Evolutionary conservation across 2,797 vertebrate genomes (phyloP), one percentile per base, ranked within the genome.

Genomic region (Coccyzus lansbergi): DNA sequence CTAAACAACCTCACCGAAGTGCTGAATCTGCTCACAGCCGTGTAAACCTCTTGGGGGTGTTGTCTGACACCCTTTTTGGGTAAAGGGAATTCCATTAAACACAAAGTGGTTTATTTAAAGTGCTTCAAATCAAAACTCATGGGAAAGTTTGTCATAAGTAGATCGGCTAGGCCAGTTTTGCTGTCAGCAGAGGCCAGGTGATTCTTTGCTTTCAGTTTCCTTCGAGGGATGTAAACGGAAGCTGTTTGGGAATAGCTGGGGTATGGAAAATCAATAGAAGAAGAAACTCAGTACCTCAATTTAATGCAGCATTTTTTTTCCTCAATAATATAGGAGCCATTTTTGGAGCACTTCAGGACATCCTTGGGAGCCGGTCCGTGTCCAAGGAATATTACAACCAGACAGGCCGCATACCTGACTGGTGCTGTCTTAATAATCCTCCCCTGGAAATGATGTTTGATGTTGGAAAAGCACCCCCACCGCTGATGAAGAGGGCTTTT

Each of bases 331-430:
- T 81, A 99, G 99, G 99, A 38, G 99, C 99, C 48, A 98, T 99
- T 97, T 99, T 99, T 82, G 99, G 99, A 92, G 98, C 99, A 4
- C 97, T 99, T 62, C 99, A 99, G 97, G 99, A 99, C 97, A 99
- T 99, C 70, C 97, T 99, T 63, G 99, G 99, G 38, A 99, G 99
- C 96, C 97, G 99, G 12, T 99, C 99, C 1, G 98, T 99, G 88
- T 99, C 99, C n/a, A 98, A 99, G 74, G 99, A 99, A 26, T 99
- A 99, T 96, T 99, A 99, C 95, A 99, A 97, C 97, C 99, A 99
- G 97, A 99, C 98, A 0, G 99, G 99, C 11, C 99, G 99, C 60
- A 99, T 99, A 71, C 99, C 99, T 5, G 99, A 99, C 97, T 99
- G 98, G 99, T 99, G 99, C 96, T 99, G 98, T 95, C 97, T 99